Evolutionary conservation across 2,113 vertebrate genomes (phyloP), one percentile per base, ranked within the genome.

Genomic region (Pithys albifrons): DNA sequence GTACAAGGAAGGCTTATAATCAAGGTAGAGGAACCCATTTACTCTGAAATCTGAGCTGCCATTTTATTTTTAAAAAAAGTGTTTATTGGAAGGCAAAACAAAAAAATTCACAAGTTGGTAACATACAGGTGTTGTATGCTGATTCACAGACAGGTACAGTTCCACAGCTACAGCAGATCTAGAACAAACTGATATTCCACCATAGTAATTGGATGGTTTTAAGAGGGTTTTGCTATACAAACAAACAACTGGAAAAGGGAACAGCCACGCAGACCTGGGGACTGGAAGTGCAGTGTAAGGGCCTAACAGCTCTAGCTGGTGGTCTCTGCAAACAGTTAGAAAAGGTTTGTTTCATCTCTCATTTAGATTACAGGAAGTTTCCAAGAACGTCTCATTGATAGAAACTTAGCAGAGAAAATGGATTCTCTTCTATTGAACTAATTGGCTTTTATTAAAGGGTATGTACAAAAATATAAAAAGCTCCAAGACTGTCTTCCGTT

Each of bases 11-110:
- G 35, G 31, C 19, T 33, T 31, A 16, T 0, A 70, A 28, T 66
- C 57, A 58, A 7, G 3, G 8, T 12, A 12, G 2, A 31, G 35
- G n/a, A 85, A 46, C 24, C 51, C 46, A 5, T 20, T 77, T 35
- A 57, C 64, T 81, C 70, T 64, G 55, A 94, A 93, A 71, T 17
- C 80, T 1, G 28, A 94, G 76, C 31, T 51, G 52, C 70, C 20
- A 2, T 9, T 29, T 79, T 39, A 22, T 58, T 94, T 81, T 33
- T 66, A 84, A 95, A 94, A 97, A 96, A 97, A 96, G 61, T 81
- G 88, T 98, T 98, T 98, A 98, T 98, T 98, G 95, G 97, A 97
- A 98, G 90, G 97, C 97, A 97, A 97, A 98, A 98, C 97, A 97
- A 92, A 95, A 96, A 98, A 97, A 97, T 80, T 91, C 97, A 98